phyloP scores from a whole-genome alignment of 2,888 invertebrate genomes.

The Meloe dianella region DNA sequence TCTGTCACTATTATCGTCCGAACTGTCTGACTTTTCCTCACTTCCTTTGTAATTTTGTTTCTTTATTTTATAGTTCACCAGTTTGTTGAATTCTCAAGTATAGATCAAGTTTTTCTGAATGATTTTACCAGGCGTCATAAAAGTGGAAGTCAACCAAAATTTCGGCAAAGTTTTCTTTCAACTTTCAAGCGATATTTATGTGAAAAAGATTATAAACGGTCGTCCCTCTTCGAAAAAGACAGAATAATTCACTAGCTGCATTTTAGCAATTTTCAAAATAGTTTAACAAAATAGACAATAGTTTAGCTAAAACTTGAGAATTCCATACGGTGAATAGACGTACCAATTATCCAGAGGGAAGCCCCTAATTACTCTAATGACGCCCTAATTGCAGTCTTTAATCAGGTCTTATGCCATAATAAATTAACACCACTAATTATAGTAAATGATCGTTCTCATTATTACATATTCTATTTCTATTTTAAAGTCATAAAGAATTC shows the following conservation, averaged over 20 bases:
- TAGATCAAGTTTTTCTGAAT: neutral
- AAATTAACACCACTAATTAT: slow-evolving; percentile 37
- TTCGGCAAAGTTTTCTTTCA: no score
- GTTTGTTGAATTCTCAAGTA: neutral
- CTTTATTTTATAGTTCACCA: neutral
- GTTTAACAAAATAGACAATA: slow-evolving; percentile 18
- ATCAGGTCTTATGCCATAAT: slow-evolving; percentile 35
- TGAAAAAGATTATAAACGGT: no score
- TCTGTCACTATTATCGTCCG: slow-evolving; percentile 7
- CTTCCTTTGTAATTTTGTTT: neutral
- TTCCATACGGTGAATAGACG: slow-evolving; percentile 22
- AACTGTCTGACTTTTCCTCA: neutral
- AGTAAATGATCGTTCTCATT: slow-evolving; percentile 27
- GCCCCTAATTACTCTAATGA: slow-evolving; percentile 36
- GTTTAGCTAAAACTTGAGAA: slow-evolving; percentile 26
- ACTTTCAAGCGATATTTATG: no score
- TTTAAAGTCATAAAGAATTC: no score
- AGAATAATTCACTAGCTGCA: neutral
- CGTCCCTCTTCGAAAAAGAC: no score
- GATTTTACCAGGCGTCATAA: neutral
- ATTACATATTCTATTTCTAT: slow-evolving; percentile 15
- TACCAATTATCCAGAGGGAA: slow-evolving; percentile 16
- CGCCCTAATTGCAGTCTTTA: slow-evolving; percentile 36
- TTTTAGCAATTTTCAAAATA: neutral
- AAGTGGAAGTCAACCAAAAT: neutral